Evolutionary conservation across 2,888 invertebrate species (phyloP).

Genomic region (Galerucella calmariensis): DNA sequence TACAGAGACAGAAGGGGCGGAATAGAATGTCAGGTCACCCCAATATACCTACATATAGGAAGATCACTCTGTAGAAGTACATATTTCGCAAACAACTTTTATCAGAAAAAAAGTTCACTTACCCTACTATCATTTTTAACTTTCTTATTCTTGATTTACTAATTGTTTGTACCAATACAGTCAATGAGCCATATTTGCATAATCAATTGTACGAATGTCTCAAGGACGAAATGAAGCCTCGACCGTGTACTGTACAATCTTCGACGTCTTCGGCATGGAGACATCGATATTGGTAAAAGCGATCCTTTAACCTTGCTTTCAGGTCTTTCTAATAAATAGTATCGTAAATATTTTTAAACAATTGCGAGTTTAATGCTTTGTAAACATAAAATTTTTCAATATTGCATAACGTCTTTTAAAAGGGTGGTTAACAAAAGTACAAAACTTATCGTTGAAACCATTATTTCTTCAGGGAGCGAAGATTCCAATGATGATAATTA

Average conservation of each 20-base stretch:
- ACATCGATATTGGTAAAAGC: not conserved
- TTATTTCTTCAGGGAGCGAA: too few species aligned
- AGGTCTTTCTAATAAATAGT: not conserved
- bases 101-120: not conserved
- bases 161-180: constrained; percentile 32
- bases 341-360: not conserved
- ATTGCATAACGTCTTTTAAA: not conserved
- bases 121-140: constrained; percentile 14
- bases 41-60: too few species aligned
- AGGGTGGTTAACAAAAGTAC: not conserved
- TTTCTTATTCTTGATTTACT: constrained; percentile 21
- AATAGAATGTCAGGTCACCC: too few species aligned
- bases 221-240: constrained; percentile 34
- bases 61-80: too few species aligned
- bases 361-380: not conserved
- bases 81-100: not conserved
- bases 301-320: constrained; percentile 13
- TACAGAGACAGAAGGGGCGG: too few species aligned
- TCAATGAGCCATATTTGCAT: constrained; percentile 40
- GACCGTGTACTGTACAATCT: constrained; percentile 14
- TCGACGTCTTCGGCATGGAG: constrained; percentile 26
- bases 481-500: too few species aligned
- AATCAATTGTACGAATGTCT: constrained; percentile 39
- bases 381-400: not conserved
- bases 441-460: too few species aligned